Conservation (phyloP, 2,113 vertebrate genomes). For the Cottus gobio region DNA sequence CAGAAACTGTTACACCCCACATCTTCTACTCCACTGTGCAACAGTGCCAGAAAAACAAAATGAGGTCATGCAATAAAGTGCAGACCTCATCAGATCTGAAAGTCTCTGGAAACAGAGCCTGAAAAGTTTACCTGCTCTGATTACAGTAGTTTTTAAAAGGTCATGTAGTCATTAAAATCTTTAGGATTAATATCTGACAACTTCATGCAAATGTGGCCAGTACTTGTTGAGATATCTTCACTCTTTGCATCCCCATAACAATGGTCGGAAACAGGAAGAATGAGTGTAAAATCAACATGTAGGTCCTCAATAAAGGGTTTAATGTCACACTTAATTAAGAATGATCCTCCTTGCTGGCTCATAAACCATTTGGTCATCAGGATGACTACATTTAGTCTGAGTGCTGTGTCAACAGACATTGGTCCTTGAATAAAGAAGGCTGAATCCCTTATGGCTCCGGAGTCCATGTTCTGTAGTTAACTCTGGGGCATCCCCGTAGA, state of each 20-base stretch:
- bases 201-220: not conserved
- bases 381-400: not conserved
- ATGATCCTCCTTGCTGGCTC: not conserved
- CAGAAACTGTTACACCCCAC: constrained; percentile 1
- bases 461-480: constrained; percentile 12
- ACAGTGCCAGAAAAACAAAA: not conserved
- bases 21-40: not conserved
- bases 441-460: not conserved
- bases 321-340: not conserved
- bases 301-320: not conserved
- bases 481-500: not conserved
- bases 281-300: not conserved
- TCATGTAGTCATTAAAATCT: constrained; percentile 3
- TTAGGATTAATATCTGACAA: constrained; percentile 1
- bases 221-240: not conserved
- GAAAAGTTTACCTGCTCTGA: not conserved
- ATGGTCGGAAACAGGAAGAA: not conserved
- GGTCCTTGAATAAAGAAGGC: not conserved
- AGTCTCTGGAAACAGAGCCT: not conserved
- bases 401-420: not conserved
- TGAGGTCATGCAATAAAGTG: not conserved
- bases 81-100: not conserved
- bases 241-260: not conserved
- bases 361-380: not conserved
- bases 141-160: constrained; percentile 25